Base-by-base conservation (phyloP, 2,888 invertebrate genomes). In the Amphipoea oculea region DNA sequence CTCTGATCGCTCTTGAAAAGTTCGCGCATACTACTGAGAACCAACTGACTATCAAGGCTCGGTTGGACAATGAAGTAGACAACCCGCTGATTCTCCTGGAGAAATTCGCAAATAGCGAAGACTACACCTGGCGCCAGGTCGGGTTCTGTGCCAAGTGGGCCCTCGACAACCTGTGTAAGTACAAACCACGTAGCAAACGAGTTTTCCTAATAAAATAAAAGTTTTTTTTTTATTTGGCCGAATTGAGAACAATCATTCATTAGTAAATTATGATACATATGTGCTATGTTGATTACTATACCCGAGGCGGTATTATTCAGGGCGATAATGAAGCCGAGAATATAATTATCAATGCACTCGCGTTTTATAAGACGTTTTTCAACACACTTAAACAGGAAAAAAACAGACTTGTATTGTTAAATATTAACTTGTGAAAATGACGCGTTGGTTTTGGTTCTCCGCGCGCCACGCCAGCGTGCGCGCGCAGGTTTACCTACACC, bases 131-230 rank as follows among this genome's bases (percentile, higher is more conserved):
- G 95, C 97, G 98, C 79, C 99, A 99, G 96, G 98, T 99, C 80
- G 99, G 99, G 62, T 99, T 99, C 95, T 99, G 99, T 95, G 98
- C 99, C 48, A 98, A 98, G 88, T 99, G 99, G 99, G 98, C 98
- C 88, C 97, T 99, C 81, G 99, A 99, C 96, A 99, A 99, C 95
- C 96, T 99, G 88, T 99, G 96, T 96, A 86, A 95, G 95, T 94
- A 51, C 57, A 17, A 23, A 36, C 12, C 5, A 40, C 29, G 4
- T 14, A 48, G 14, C 14, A 36, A 62, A 14, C 5, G 3, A 45
- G 1, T 29, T 23, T 67, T 54, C 11, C 1, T 17, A 54, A 12
- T n/a, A 17, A 20, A 54, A 7, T n/a, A n/a, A n/a, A n/a, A n/a
- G n/a, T n/a, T 11, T 2, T 20, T 17, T 29, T n/a, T 42, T 42